Base-by-base conservation (phyloP, 2,888 invertebrate genomes). In the Euphydryas editha region DNA sequence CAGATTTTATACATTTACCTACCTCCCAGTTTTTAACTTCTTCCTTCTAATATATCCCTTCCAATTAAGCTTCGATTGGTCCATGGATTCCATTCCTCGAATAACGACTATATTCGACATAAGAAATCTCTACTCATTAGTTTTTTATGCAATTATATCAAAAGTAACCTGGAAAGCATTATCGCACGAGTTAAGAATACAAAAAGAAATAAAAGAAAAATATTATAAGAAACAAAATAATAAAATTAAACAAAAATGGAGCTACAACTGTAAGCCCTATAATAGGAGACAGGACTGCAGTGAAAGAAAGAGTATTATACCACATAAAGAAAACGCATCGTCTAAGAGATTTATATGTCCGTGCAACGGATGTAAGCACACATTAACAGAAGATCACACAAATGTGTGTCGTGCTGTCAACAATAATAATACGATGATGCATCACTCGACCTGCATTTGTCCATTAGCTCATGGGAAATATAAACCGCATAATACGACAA, bases 1-100 rank as follows among this genome's bases (percentile, higher is more conserved):
- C 49, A 94, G 99, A 73, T 93, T 97, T 66, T 94, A 98, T 80
- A 99, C 99, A 60, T 99, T 98, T 90, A 93, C 96, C 73, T 98
- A 98, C 86, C 94, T 99, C 76, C 99, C 99, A 47, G 96, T 96
- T 54, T 96, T 98, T 83, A 99, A 99, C 90, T 95, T 98, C 79
- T 95, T 95, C 86, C 94, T 99, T 79, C 93, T 99, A 69, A 85
- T 99, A 47, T 97, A 95, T 85, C 99, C 99, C 7, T 94, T 95
- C 76, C 95, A 96, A 75, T 93, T 99, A 63, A 98, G 98, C 86
- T 99, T 99, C 91, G 99, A 99, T 90, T 99, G 99, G 99, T 98
- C 99, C 30, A 99, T 99, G 99, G 98, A 98, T 78, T 96, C 99
- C 1, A 95, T 99, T 78, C 98, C 98, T 10, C 94, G 97, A 69